Conservation (phyloP, 2,888 invertebrate species). For the Tetranychus piercei region DNA sequence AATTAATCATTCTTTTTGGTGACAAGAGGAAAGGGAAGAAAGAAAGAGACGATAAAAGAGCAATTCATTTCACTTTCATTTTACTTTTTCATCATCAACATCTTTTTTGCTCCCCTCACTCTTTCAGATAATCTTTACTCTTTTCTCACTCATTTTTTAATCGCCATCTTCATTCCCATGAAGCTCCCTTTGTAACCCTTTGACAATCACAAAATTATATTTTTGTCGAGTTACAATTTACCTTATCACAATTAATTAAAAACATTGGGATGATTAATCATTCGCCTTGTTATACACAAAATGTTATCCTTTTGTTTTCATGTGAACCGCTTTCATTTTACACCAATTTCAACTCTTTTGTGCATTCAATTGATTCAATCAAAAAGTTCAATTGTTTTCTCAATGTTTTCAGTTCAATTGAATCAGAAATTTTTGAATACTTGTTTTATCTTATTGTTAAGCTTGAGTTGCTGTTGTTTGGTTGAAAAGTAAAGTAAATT, state of each 20-base stretch:
- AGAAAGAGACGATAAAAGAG: constrained; percentile 19
- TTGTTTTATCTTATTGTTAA: not conserved
- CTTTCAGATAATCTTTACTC: not conserved
- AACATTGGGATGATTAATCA: too few relatives aligned
- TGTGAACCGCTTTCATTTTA: too few relatives aligned
- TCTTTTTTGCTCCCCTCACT: not conserved
- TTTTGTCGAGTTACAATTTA: too few relatives aligned
- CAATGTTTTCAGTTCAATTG: not conserved
- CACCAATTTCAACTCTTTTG: too few relatives aligned
- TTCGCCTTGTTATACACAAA: not conserved
- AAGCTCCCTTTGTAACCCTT: not conserved
- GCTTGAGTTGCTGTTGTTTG: constrained; percentile 4
- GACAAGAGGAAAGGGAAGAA: constrained; percentile 20
- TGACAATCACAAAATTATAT: too few relatives aligned
- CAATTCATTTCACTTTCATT: not conserved
- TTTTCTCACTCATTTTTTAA: not conserved
- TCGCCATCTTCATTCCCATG: not conserved
- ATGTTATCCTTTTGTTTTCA: not conserved
- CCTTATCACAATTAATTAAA: too few relatives aligned
- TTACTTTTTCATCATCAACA: not conserved
- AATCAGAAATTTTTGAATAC: not conserved
- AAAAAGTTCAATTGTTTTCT: too few relatives aligned
- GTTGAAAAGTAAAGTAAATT: not conserved
- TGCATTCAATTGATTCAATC: not conserved
- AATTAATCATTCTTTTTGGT: constrained; percentile 23